Base-by-base conservation (phyloP, 2,113 vertebrate species). In the Corynorhinus townsendii region DNA sequence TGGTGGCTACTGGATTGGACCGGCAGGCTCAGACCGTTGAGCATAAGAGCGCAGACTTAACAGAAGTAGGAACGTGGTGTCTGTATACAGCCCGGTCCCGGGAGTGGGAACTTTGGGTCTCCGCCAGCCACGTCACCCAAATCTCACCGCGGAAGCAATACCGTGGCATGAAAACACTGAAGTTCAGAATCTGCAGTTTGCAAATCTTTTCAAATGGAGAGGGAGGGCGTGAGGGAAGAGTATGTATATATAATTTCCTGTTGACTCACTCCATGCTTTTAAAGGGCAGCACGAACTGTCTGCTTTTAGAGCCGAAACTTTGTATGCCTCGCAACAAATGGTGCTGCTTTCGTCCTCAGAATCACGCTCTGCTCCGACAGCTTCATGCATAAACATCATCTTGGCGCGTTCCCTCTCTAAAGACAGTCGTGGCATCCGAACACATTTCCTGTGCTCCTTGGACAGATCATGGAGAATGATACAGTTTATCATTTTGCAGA, bases 1-100 rank as follows among this genome's bases (percentile, higher is more conserved):
- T 8, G 1, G n/a, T 24, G 49, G 4, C 68, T 38, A 2, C 24
- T 2, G 0, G n/a, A 5, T 5, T 4, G 49, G 14, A 35, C 16
- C 3, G 3, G 2, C 22, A 11, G 1, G 17, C 24, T 12, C 38
- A 10, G 19, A 43, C 2, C 3, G 10, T 76, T 75, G 11, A 14
- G 16, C 12, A 22, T 2, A 19, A 5, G 84, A 9, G 20, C 35
- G 85, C 52, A n/a, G 35, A 22, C 35, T 90, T 28, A 4, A n/a
- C 4, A 9, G 17, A 7, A 24, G 47, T 5, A 49, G 49, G 8
- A 24, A 3, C 26, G 0, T 4, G 45, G 73, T 12, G 26, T 30
- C 16, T 14, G 9, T 35, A 1, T 8, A 5, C 49, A 11, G 5
- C 43, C 88, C 9, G 10, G 5, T 85, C 28, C 30, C 47, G 4